These are phyloP conservation scores for Papilio helenus DNA, from an alignment of 1,140 invertebrate species.

Conservation along the genomic window DNA sequence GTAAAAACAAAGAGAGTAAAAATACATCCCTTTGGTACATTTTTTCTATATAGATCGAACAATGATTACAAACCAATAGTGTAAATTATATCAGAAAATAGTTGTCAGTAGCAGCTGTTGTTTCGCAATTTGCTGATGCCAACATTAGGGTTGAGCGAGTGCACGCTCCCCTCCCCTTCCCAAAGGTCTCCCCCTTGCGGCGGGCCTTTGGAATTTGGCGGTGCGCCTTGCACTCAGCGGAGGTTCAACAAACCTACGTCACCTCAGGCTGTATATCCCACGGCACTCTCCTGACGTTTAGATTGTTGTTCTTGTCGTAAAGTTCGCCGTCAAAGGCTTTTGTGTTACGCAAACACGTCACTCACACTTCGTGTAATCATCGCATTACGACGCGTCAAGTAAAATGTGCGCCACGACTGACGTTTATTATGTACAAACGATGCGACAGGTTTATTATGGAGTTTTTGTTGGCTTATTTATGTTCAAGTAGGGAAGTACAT, in stretches of 20 bases:
- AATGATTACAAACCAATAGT: slow-evolving; percentile 59
- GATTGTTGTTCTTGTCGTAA: slow-evolving; percentile 40
- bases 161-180: slow-evolving; percentile 46
- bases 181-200: slow-evolving; percentile 55
- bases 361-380: slow-evolving; percentile 38
- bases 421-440: slow-evolving; percentile 39
- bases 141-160: slow-evolving; percentile 74
- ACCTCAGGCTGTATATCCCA: not conserved
- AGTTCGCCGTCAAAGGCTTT: slow-evolving; percentile 39
- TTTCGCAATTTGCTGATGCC: slow-evolving; percentile 81
- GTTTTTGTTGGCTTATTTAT: slow-evolving; percentile 13
- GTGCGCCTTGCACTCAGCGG: slow-evolving; percentile 66
- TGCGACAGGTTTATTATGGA: slow-evolving; percentile 33
- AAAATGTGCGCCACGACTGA: slow-evolving; percentile 27
- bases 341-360: slow-evolving; percentile 40
- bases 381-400: slow-evolving; percentile 32
- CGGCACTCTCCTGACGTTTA: slow-evolving; percentile 35
- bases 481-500: slow-evolving; percentile 7
- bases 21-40: not conserved
- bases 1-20: not conserved
- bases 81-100: slow-evolving; percentile 70
- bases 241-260: slow-evolving; percentile 52
- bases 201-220: slow-evolving; percentile 73
- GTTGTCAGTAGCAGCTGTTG: slow-evolving; percentile 74
- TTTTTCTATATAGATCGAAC: not conserved